These are phyloP conservation scores for Danaus plexippus DNA, from an alignment of 1,140 invertebrate species.

Conservation along the genomic window DNA sequence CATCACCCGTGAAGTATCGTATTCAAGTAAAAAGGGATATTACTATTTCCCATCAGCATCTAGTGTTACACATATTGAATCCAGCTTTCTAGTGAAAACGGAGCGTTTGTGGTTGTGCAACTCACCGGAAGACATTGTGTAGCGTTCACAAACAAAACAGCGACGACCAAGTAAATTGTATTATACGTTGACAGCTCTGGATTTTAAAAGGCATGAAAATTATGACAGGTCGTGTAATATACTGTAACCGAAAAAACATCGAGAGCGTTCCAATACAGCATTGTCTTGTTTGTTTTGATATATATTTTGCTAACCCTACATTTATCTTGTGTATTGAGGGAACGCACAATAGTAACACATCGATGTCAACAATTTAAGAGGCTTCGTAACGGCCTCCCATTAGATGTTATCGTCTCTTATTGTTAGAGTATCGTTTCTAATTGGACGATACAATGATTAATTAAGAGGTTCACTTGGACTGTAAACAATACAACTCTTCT, in stretches of 20 bases:
- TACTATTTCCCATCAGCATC: constrained; percentile 44
- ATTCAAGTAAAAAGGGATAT: constrained; percentile 33
- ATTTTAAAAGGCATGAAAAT: background rate
- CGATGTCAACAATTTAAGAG: constrained; percentile 22
- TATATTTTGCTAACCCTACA: constrained; percentile 13
- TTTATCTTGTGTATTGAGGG: constrained; percentile 19
- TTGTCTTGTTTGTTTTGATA: background rate
- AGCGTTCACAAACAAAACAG: constrained; percentile 29
- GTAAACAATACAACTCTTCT: too few species aligned
- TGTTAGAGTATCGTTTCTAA: constrained; percentile 10
- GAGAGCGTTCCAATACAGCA: too few species aligned
- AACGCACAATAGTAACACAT: constrained; percentile 22
- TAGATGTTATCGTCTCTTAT: constrained; percentile 18
- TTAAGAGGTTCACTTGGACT: constrained; percentile 8
- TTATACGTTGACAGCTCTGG: background rate
- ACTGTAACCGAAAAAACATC: too few species aligned
- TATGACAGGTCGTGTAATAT: too few species aligned
- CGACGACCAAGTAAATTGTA: background rate
- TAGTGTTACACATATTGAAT: constrained; percentile 61
- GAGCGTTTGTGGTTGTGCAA: constrained; percentile 61
- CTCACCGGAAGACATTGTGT: constrained; percentile 43
- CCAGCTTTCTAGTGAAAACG: constrained; percentile 64
- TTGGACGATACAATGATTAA: constrained; percentile 18
- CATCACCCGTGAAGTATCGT: constrained; percentile 12
- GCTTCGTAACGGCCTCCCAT: constrained; percentile 19